Percentiles rank a stretch among this genome's conserved stretches.
Evolutionary conservation across 1,140 invertebrate genomes (phyloP).

Genomic region (Carposina sasakii): DNA sequence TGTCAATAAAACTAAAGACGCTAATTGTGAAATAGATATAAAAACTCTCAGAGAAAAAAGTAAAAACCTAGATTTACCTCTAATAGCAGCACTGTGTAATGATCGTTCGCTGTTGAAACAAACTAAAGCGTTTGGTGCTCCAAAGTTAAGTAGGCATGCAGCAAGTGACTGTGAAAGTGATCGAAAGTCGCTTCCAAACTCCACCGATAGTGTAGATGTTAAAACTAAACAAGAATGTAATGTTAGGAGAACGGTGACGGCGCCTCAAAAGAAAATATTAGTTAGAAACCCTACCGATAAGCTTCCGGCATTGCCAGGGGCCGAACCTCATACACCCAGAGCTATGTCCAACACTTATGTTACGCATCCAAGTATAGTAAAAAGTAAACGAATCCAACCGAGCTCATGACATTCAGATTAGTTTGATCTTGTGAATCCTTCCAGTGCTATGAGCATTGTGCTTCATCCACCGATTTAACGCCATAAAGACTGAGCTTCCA

Average conservation of each 20-base stretch:
- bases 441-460: constrained; percentile 62
- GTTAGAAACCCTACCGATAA: constrained; percentile 64
- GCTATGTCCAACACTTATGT: constrained; percentile 67
- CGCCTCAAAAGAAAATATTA: constrained; percentile 54
- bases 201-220: constrained; percentile 62
- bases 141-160: constrained; percentile 74
- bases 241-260: constrained; percentile 39
- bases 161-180: constrained; percentile 64
- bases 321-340: constrained; percentile 57
- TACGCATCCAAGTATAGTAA: constrained; percentile 58
- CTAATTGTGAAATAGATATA: constrained; percentile 80
- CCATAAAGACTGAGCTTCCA: constrained; percentile 53
- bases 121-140: constrained; percentile 86
- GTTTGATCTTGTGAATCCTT: constrained; percentile 67
- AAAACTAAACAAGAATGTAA: constrained; percentile 57
- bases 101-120: constrained; percentile 88
- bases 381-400: constrained; percentile 57
- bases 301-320: constrained; percentile 54
- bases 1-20: constrained; percentile 44
- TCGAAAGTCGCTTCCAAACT: constrained; percentile 49
- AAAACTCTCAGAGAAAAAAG: constrained; percentile 88
- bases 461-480: constrained; percentile 39
- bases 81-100: constrained; percentile 92
- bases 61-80: constrained; percentile 87
- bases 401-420: constrained; percentile 46